Evolutionary conservation across 2,797 vertebrate genomes (phyloP).

Genomic region (Melopsittacus undulatus): DNA sequence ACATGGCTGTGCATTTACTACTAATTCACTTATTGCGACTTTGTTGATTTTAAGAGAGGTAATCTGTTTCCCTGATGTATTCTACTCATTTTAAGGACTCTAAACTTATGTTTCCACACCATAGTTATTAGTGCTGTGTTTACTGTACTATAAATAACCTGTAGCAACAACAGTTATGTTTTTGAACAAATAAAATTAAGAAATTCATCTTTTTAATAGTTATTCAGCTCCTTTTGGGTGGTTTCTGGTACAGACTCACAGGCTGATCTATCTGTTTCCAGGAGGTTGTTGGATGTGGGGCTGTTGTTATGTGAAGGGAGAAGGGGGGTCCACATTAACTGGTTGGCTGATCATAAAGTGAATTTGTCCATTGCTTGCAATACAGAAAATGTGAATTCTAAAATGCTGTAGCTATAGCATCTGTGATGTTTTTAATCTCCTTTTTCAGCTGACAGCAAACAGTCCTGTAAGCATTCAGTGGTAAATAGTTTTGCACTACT

Average conservation of each 20-base stretch:
- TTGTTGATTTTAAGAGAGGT: not conserved
- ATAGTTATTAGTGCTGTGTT: slow-evolving; percentile 39
- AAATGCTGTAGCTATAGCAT: not conserved
- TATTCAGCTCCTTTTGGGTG: not conserved
- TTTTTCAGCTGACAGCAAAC: not conserved
- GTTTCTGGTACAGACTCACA: not conserved
- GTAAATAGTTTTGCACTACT: not conserved
- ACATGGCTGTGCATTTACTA: not conserved
- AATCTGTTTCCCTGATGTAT: not conserved
- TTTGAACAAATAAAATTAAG: slow-evolving; percentile 33
- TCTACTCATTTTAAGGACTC: not conserved
- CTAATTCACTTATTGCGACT: not conserved
- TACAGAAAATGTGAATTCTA: not conserved
- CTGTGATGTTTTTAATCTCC: not conserved
- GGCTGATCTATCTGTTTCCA: not conserved
- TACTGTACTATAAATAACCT: slow-evolving; percentile 25
- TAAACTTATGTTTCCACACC: not conserved
- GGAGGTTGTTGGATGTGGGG: not conserved
- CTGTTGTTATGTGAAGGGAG: not conserved
- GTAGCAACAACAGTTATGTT: not conserved
- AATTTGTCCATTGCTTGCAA: not conserved
- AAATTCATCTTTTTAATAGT: not conserved
- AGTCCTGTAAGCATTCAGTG: not conserved
- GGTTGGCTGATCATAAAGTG: not conserved
- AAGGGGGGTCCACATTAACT: not conserved